These are phyloP conservation scores for Phalacrocorax brasilianus DNA, from an alignment of 2,113 vertebrate species.

Conservation along the genomic window DNA sequence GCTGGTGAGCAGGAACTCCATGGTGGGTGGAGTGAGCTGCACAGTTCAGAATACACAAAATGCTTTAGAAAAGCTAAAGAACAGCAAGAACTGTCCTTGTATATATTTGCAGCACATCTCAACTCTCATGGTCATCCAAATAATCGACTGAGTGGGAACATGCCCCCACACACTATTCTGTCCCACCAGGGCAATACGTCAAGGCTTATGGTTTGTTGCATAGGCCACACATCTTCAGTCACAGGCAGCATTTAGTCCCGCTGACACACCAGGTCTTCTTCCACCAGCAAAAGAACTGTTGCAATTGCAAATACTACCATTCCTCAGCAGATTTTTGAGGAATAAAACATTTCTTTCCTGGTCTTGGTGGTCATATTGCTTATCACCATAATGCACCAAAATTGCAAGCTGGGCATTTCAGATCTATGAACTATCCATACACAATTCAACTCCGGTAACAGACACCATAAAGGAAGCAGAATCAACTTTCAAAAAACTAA, in stretches of 20 bases:
- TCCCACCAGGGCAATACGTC: accelerated
- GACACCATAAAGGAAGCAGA: conserved; percentile 76
- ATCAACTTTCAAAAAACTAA: conserved; percentile 93
- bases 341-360: not conserved
- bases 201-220: not conserved
- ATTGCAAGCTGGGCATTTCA: not conserved
- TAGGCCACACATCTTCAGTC: not conserved
- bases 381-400: not conserved
- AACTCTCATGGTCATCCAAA: no score
- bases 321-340: not conserved
- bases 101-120: not conserved
- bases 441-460: not conserved
- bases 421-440: not conserved
- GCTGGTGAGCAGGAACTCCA: not conserved
- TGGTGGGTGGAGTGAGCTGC: not conserved
- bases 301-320: no score
- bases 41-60: not conserved
- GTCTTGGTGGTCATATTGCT: not conserved
- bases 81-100: not conserved
- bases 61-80: not conserved
- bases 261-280: not conserved
- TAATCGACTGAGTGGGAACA: not conserved
- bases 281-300: not conserved
- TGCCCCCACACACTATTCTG: no score
- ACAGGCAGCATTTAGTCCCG: not conserved